phyloP scores from a whole-genome alignment of 1,140 invertebrate genomes.

The Diabrotica virgifera region DNA sequence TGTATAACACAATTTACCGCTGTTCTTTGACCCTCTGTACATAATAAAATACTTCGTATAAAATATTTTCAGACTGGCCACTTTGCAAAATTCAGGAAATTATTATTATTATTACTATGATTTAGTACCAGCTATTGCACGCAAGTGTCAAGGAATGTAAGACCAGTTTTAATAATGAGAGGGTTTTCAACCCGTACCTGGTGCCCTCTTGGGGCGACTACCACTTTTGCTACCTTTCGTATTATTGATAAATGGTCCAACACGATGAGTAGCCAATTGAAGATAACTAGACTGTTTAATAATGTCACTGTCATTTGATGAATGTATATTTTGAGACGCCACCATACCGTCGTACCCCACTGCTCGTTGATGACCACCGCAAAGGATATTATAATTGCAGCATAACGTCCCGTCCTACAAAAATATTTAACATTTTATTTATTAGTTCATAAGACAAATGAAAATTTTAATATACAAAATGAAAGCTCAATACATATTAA shows the following conservation, averaged over 20 bases:
- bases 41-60: neutral
- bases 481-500: no score
- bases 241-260: slow-evolving; percentile 35
- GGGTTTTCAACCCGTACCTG: slow-evolving; percentile 32
- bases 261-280: slow-evolving; percentile 38
- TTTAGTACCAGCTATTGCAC: slow-evolving; percentile 29
- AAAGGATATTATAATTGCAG: slow-evolving; percentile 62
- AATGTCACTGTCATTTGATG: slow-evolving; percentile 21
- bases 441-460: slow-evolving; percentile 7
- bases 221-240: slow-evolving; percentile 33
- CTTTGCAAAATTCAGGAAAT: slow-evolving; percentile 19
- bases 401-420: slow-evolving; percentile 59
- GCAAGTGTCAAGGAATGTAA: slow-evolving; percentile 40
- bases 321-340: slow-evolving; percentile 28
- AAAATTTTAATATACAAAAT: slow-evolving; percentile 16
- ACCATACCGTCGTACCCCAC: slow-evolving; percentile 45
- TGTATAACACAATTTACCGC: neutral
- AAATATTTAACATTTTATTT: slow-evolving; percentile 37
- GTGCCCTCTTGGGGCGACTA: slow-evolving; percentile 20
- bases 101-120: slow-evolving; percentile 1
- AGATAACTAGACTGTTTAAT: slow-evolving; percentile 39
- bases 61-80: slow-evolving; percentile 17
- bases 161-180: slow-evolving; percentile 22
- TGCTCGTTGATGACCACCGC: slow-evolving; percentile 50
- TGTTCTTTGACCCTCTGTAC: neutral